Conservation (phyloP, 2,888 invertebrate species). For the Petrolisthes cinctipes region DNA sequence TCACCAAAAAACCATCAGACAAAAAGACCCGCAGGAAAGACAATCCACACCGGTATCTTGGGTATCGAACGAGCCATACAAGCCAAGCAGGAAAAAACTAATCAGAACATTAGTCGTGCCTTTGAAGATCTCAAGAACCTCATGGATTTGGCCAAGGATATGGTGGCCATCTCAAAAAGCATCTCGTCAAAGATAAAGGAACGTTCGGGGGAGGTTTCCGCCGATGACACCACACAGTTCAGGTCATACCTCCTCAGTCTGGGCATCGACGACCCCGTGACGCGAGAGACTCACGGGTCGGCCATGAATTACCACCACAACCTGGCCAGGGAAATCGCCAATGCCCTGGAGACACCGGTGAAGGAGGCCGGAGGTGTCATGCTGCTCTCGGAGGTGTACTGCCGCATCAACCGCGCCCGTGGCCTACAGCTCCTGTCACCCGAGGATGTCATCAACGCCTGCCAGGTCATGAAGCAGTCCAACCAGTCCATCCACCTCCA, state of each 20-base stretch:
- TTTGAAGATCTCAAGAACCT: constrained; percentile 95
- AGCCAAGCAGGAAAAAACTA: constrained; percentile 90
- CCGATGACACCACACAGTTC: constrained; percentile 96
- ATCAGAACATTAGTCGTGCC: constrained; percentile 90
- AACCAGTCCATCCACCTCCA: constrained; percentile 82
- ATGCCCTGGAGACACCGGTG: constrained; percentile 70
- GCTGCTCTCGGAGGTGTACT: constrained; percentile 96
- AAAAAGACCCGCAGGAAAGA: constrained; percentile 70
- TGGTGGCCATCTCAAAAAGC: constrained; percentile 91
- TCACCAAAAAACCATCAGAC: background rate
- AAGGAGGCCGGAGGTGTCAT: constrained; percentile 95
- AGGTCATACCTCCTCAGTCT: constrained; percentile 96
- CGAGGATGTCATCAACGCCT: constrained; percentile 94
- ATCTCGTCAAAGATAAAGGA: constrained; percentile 91
- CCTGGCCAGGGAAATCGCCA: constrained; percentile 86
- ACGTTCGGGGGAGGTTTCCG: constrained; percentile 59
- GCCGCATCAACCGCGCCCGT: constrained; percentile 94
- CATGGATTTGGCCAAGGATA: constrained; percentile 97
- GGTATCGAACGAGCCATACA: constrained; percentile 95
- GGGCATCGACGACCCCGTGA: constrained; percentile 94
- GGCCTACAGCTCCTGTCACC: constrained; percentile 96
- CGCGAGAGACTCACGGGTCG: constrained; percentile 87
- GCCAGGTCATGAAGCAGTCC: constrained; percentile 78
- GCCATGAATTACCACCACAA: constrained; percentile 87
- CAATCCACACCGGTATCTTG: constrained; percentile 80